Evolutionary conservation across 2,888 invertebrate genomes (phyloP), one percentile per base, ranked within the genome.

Genomic region (Drosophila percnosoma): DNA sequence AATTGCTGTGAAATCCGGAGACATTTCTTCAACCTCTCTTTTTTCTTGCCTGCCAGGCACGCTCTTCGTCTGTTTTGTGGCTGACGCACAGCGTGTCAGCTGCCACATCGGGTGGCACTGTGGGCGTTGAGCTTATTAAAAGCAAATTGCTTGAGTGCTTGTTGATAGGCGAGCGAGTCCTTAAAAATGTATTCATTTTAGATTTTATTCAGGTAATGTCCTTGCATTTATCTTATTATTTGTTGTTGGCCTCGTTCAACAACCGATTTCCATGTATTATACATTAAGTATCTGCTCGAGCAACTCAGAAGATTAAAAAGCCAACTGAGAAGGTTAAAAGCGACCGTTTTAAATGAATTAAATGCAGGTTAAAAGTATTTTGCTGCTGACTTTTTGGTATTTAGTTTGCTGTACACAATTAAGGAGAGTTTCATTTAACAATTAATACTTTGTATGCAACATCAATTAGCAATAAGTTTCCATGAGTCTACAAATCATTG

Each of bases 21-120:
- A 86, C 77, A 75, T 86, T 83, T 74, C 82, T 85, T 85, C 63
- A 59, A 58, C 42, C 64, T 54, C 42, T 54, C 48, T 27, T 53
- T 52, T 66, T 59, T 52, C 61, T 40, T 49, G 34, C 34, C 52
- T 55, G 49, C 4, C 62, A 33, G 59, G 27, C 52, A 40, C 42
- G 4, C 53, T 64, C 58, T 11, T 60, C 57, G 62, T 31, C 72
- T 62, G 72, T 62, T 66, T 40, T 68, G 73, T 29, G 62, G 67
- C 54, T 49, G 69, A 52, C 54, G 57, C 78, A 75, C 72, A 67
- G 77, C 71, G 68, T 75, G 78, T 72, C 78, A 70, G 75, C 83
- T 72, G 72, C 82, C 81, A 78, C 83, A 69, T 76, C 66, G 62
- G 54, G 79, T 29, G 68, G 82, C 82, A 87, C 83, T 73, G 82